Evolutionary conservation across 2,797 vertebrate species (phyloP).

Genomic region (Alosa sapidissima): DNA sequence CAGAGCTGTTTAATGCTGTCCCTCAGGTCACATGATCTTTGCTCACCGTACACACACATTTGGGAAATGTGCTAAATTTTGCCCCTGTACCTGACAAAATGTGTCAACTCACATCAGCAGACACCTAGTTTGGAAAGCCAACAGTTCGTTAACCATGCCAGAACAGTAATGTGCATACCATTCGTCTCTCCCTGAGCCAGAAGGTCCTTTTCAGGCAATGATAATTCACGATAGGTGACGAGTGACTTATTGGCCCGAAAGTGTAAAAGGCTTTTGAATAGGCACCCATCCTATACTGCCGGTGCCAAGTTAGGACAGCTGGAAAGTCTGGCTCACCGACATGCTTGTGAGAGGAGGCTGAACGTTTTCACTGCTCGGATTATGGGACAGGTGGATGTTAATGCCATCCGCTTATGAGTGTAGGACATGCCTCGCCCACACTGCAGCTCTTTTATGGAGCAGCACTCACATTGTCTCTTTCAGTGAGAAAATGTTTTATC

Average conservation of each 20-base stretch:
- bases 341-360: conserved; percentile 37
- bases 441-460: conserved; percentile 8
- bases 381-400: conserved; percentile 53
- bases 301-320: conserved; percentile 47
- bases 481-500: conserved; percentile 11
- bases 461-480: background rate
- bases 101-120: conserved; percentile 5
- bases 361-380: conserved; percentile 44
- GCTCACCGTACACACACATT: background rate
- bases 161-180: conserved; percentile 19
- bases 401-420: conserved; percentile 23
- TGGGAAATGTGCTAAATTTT: conserved; percentile 16
- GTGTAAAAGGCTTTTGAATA: conserved; percentile 45
- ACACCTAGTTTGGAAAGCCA: conserved; percentile 14
- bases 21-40: background rate
- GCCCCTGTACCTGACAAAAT: conserved; percentile 9
- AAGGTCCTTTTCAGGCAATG: conserved; percentile 21
- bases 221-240: conserved; percentile 27
- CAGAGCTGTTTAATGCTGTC: background rate
- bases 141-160: conserved; percentile 9
- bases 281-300: conserved; percentile 46
- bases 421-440: background rate
- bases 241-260: conserved; percentile 40
- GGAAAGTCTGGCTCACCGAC: conserved; percentile 51
- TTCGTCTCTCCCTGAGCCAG: conserved; percentile 1